phyloP scores from a whole-genome alignment of 2,797 vertebrate genomes.

The Ispidina picta region DNA sequence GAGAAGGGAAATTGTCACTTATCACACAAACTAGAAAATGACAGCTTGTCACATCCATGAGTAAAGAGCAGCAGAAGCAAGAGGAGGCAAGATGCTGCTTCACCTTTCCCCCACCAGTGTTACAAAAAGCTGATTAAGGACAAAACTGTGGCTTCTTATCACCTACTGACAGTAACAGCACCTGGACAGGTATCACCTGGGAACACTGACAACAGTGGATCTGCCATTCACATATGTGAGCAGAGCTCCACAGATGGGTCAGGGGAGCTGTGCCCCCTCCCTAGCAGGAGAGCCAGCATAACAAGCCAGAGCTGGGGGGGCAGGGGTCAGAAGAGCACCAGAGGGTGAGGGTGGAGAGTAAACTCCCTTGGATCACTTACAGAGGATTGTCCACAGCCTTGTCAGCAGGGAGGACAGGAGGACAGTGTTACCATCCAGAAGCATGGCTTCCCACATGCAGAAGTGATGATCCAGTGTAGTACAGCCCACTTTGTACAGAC shows the following conservation, averaged over 20 bases:
- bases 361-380: not conserved
- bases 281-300: not conserved
- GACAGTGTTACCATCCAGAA: not conserved
- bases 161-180: not conserved
- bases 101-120: not conserved
- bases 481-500: not conserved
- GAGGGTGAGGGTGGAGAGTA: not conserved
- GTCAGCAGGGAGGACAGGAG: not conserved
- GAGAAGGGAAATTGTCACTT: not conserved
- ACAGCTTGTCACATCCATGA: constrained; percentile 9
- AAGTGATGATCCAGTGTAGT: not conserved
- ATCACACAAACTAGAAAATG: constrained; percentile 30
- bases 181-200: not conserved
- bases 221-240: not conserved
- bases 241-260: not conserved
- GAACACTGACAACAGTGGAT: not conserved
- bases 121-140: not conserved
- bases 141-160: not conserved
- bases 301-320: not conserved
- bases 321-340: not conserved
- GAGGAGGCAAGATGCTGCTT: not conserved
- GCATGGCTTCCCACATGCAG: not conserved
- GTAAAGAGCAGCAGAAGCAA: constrained; percentile 26
- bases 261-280: not conserved
- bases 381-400: not conserved